These are phyloP conservation scores for Ardeotis arabs DNA, from an alignment of 2,113 vertebrate species.

Conservation along the genomic window DNA sequence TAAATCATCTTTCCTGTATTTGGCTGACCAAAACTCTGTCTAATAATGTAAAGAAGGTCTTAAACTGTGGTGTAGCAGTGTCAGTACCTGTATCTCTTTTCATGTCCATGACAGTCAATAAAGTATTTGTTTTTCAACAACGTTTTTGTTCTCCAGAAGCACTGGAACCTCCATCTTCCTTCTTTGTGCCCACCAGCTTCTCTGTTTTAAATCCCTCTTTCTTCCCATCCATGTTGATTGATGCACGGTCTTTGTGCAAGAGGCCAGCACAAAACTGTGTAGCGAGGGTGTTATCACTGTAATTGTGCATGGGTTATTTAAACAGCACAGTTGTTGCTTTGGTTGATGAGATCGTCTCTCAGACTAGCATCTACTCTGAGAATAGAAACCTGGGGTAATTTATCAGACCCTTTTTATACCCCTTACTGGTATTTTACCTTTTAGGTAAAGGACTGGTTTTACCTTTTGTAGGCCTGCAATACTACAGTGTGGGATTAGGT, in stretches of 20 bases:
- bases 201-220: not conserved
- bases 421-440: not conserved
- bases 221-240: not conserved
- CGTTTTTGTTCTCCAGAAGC: not conserved
- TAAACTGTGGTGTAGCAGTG: not conserved
- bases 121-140: not conserved
- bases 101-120: not conserved
- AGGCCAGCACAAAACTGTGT: not conserved
- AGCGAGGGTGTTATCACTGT: not conserved
- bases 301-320: conserved; percentile 57
- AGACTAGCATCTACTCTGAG: conserved; percentile 10
- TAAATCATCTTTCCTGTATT: not conserved
- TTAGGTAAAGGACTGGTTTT: not conserved
- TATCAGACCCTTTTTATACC: not conserved
- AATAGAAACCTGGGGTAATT: conserved; percentile 39
- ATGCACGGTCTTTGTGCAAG: not conserved
- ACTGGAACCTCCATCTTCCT: not conserved
- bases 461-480: not conserved
- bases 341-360: conserved; percentile 44
- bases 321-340: conserved; percentile 40
- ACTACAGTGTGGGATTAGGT: not conserved
- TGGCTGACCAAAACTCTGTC: not conserved
- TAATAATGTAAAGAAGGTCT: not conserved
- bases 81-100: not conserved
- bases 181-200: not conserved